Evolutionary conservation across 2,113 vertebrate species (phyloP).

Genomic region (Gymnorhina tibicen): DNA sequence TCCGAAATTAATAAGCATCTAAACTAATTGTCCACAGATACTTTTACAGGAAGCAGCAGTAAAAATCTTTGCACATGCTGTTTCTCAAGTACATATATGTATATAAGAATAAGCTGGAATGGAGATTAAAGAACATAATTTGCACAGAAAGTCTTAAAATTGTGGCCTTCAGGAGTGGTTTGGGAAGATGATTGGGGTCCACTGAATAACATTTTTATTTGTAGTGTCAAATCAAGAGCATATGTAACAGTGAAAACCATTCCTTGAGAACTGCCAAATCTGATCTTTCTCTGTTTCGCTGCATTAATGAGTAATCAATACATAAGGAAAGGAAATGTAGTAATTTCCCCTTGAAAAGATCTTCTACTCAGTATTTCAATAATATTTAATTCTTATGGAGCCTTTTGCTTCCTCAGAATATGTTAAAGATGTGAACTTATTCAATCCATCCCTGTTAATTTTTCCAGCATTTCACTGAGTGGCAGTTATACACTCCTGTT

Average conservation of each 20-base stretch:
- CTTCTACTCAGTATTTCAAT: background rate
- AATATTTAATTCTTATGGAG: background rate
- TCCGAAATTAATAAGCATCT: background rate
- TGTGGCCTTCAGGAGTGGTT: background rate
- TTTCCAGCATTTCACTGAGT: background rate
- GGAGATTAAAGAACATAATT: background rate
- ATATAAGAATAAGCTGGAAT: background rate
- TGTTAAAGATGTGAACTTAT: background rate
- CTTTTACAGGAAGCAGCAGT: background rate
- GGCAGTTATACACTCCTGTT: background rate
- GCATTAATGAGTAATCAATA: slow-evolving; percentile 67
- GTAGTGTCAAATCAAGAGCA: slow-evolving; percentile 42
- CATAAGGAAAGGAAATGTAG: slow-evolving; percentile 30
- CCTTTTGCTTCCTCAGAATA: background rate
- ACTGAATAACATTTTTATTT: slow-evolving; percentile 35
- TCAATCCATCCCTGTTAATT: background rate
- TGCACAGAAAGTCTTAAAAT: background rate
- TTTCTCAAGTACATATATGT: background rate
- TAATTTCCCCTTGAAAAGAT: slow-evolving; percentile 50
- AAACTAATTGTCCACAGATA: background rate
- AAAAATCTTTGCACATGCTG: background rate
- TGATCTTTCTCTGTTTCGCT: slow-evolving; percentile 64
- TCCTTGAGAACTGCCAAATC: slow-evolving; percentile 58
- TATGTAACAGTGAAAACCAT: slow-evolving; percentile 53
- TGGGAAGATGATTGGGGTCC: background rate